Evolutionary conservation across 1,140 invertebrate species (phyloP), one percentile per base, ranked within the genome.

Genomic region (Halotydeus destructor): DNA sequence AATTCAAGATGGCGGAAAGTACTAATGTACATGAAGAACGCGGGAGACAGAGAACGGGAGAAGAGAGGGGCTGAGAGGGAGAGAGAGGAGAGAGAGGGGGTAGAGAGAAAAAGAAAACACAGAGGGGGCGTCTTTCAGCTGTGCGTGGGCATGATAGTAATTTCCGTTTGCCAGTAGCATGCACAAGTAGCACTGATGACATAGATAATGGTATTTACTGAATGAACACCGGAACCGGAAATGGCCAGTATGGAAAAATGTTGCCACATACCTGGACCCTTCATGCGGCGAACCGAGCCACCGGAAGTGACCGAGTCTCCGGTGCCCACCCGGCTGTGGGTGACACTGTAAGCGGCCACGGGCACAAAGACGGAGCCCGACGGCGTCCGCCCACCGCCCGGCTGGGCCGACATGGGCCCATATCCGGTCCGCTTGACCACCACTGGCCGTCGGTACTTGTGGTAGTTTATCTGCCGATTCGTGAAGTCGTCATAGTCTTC

Each of bases 311-410:
- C 31, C 33, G 30, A 14, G 31, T 41, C 8, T 40, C 6, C 32
- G 27, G 27, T 22, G n/a, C 14, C 14, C 5, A 3, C 14, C 19
- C 24, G 12, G 12, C 30, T 37, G 21, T 47, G 46, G 2, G 45
- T 47, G 2, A 47, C 31, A 2, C 40, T 43, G 32, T 47, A 47
- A 18, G 41, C 41, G 23, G 45, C 45, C 2, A 47, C 45, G 4
- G 45, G 45, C 12, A 47, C 34, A 24, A 47, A 47, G 1, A 47
- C 27, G 4, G 33, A 34, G 18, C 27, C 26, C 5, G 33, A 26
- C 11, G 31, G 23, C n/a, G 30, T 16, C 11, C 12, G 31, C 9
- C 33, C 16, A 5, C 8, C 5, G 5, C 6, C 5, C 8, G 5
- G 5, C 14, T 34, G 33, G 14, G 33, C 14, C 33, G n/a, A 5